Evolutionary conservation across 2,888 invertebrate species (phyloP).

Genomic region (Chamaedrilus cognettii): DNA sequence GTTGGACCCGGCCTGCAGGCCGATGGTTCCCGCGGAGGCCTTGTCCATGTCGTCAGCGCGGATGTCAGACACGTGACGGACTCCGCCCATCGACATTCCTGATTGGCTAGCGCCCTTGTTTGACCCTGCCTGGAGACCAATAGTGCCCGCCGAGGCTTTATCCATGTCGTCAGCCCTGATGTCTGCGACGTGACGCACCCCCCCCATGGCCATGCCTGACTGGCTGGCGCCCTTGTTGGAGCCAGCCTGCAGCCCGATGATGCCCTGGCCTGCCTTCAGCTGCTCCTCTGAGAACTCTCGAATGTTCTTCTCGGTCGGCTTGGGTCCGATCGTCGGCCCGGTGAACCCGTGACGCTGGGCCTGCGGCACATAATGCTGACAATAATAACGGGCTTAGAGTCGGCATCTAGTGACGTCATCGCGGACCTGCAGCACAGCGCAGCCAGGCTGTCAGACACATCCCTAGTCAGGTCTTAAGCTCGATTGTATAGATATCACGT

Average conservation of each 20-base stretch:
- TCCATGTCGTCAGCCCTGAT: conserved; percentile 17
- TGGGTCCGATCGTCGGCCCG: conserved; percentile 55
- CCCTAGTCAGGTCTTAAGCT: too few relatives aligned
- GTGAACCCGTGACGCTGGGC: conserved; percentile 50
- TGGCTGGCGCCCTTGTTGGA: conserved; percentile 55
- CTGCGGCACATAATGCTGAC: conserved; percentile 2
- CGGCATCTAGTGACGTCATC: too few relatives aligned
- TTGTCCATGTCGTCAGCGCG: conserved; percentile 49
- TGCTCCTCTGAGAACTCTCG: conserved; percentile 55
- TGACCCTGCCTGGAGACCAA: conserved; percentile 16
- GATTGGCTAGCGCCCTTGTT: conserved; percentile 16
- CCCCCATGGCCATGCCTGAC: conserved; percentile 28
- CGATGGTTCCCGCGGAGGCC: conserved; percentile 47
- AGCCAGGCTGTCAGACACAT: too few relatives aligned
- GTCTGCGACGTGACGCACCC: conserved; percentile 17
- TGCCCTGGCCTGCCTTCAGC: conserved; percentile 43
- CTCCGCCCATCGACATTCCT: conserved; percentile 26
- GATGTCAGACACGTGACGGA: conserved; percentile 56
- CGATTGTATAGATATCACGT: too few relatives aligned
- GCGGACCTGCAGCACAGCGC: too few relatives aligned
- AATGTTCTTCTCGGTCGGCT: conserved; percentile 50
- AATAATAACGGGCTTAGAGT: too few relatives aligned
- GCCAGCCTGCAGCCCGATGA: conserved; percentile 55
- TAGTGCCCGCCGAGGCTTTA: background rate
- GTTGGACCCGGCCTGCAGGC: conserved; percentile 55